These are phyloP conservation scores for Himalopsyche tibetana DNA, from an alignment of 2,888 invertebrate genomes.

Conservation along the genomic window DNA sequence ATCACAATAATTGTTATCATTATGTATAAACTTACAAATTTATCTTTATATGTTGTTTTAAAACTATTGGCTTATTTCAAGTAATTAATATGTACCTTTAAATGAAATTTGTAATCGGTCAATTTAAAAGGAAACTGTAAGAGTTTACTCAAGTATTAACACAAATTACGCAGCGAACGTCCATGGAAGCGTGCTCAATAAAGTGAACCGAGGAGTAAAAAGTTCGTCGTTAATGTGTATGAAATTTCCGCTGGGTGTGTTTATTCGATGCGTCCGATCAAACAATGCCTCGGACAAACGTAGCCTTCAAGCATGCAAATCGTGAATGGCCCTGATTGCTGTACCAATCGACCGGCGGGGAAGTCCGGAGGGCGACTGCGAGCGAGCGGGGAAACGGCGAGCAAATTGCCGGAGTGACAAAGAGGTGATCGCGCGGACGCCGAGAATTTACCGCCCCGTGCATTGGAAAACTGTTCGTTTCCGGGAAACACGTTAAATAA, in stretches of 20 bases:
- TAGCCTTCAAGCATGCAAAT: not conserved
- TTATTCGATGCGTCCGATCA: constrained; percentile 16
- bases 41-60: too few species aligned
- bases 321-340: constrained; percentile 11
- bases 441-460: constrained; percentile 16
- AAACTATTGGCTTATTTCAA: too few species aligned
- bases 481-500: constrained; percentile 19
- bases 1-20: too few species aligned
- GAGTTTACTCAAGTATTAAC: not conserved
- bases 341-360: not conserved
- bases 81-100: too few species aligned
- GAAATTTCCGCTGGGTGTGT: constrained; percentile 5
- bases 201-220: constrained; percentile 13
- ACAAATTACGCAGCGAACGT: not conserved
- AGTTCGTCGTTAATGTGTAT: not conserved
- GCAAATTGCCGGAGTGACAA: constrained; percentile 30
- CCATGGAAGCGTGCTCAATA: not conserved
- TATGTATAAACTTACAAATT: too few species aligned
- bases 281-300: constrained; percentile 16
- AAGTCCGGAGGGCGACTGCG: too few species aligned
- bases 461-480: constrained; percentile 12
- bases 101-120: not conserved
- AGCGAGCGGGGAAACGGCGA: not conserved
- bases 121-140: not conserved
- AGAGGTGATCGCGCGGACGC: constrained; percentile 15